Evolutionary conservation across 2,113 vertebrate species (phyloP).

Genomic region (Pipra filicauda): DNA sequence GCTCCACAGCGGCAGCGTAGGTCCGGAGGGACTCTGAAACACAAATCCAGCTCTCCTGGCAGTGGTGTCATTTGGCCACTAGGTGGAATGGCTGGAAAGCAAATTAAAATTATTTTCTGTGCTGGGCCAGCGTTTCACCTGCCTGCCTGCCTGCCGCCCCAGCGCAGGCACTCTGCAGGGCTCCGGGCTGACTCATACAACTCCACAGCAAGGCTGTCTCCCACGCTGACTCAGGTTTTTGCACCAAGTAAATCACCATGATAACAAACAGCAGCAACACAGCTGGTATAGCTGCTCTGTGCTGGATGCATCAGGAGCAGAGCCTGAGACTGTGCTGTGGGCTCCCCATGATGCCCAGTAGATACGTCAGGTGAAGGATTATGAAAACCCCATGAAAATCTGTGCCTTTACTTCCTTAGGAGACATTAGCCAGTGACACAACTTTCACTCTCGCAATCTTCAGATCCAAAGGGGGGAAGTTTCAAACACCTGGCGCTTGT

Average conservation of each 20-base stretch:
- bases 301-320: neutral
- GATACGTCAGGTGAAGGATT: neutral
- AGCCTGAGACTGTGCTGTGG: accelerated
- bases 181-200: neutral
- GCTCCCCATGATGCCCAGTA: neutral
- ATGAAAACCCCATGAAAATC: neutral
- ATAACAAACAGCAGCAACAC: neutral
- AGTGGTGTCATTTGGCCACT: constrained; percentile 38
- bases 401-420: neutral
- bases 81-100: constrained; percentile 41
- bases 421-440: neutral
- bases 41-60: neutral
- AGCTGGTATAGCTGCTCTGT: neutral
- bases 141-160: neutral
- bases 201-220: neutral
- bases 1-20: neutral
- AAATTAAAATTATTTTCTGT: neutral
- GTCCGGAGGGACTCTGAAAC: neutral
- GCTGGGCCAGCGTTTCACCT: constrained; percentile 1
- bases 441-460: neutral
- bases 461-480: neutral
- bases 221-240: constrained; percentile 3
- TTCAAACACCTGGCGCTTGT: neutral
- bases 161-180: neutral
- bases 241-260: neutral